phyloP scores from a whole-genome alignment of 2,888 invertebrate species.

The Bembecia ichneumoniformis region DNA sequence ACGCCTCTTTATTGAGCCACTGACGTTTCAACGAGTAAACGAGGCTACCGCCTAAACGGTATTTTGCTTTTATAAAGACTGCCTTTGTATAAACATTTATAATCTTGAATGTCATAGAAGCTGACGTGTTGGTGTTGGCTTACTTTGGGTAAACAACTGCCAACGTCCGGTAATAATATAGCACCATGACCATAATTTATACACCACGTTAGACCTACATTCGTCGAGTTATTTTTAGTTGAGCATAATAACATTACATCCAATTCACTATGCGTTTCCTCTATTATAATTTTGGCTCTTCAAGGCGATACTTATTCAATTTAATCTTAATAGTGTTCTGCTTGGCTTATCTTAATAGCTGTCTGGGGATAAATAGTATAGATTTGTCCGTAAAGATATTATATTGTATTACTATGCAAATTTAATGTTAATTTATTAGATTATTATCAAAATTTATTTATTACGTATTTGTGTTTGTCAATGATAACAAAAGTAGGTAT shows the following conservation, averaged over 20 bases:
- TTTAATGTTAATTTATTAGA: too few species aligned
- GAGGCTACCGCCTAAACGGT: too few species aligned
- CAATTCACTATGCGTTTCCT: neutral
- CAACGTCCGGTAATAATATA: slow-evolving; percentile 48
- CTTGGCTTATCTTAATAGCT: too few species aligned
- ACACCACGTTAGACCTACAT: neutral
- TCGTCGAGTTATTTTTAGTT: neutral
- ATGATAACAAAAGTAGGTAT: too few species aligned
- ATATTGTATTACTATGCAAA: slow-evolving; percentile 10
- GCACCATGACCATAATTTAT: neutral
- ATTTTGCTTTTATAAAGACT: too few species aligned
- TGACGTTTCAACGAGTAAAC: too few species aligned
- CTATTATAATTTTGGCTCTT: slow-evolving; percentile 1
- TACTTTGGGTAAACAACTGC: slow-evolving; percentile 47
- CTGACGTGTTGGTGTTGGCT: slow-evolving; percentile 43
- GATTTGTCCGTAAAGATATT: neutral
- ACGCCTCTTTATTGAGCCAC: neutral
- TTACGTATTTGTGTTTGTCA: too few species aligned
- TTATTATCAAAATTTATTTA: too few species aligned
- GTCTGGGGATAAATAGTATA: too few species aligned
- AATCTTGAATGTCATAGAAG: neutral
- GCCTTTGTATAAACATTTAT: neutral
- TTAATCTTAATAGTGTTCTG: too few species aligned
- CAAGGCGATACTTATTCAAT: neutral
- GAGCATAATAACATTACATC: neutral